Conservation (phyloP, 2,888 invertebrate genomes). For the Tribolium freemani region DNA sequence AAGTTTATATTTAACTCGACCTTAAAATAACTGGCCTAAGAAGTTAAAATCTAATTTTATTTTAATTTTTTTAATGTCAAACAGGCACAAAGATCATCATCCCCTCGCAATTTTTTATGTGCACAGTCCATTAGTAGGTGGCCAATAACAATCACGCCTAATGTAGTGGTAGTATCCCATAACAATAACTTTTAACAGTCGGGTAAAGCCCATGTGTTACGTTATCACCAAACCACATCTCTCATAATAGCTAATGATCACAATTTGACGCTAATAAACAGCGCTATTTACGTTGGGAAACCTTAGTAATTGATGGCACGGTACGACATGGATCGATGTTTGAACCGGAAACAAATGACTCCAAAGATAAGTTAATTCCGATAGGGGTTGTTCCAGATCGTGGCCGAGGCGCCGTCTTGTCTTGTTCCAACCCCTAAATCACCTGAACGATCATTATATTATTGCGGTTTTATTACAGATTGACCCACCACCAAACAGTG, state of each 20-base stretch:
- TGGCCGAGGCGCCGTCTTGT: not conserved
- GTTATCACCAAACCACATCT: not conserved
- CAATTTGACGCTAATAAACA: conserved; percentile 18
- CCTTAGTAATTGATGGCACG: conserved; percentile 14
- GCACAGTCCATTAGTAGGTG: not conserved
- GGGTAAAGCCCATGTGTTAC: not conserved
- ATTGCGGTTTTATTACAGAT: conserved; percentile 41
- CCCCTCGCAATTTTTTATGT: not conserved
- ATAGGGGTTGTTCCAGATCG: not conserved
- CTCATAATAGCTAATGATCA: not conserved
- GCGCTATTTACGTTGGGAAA: conserved; percentile 6
- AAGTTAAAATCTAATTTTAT: too few species aligned
- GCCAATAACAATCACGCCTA: not conserved
- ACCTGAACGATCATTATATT: not conserved
- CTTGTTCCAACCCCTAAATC: conserved; percentile 6
- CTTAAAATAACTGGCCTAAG: too few species aligned
- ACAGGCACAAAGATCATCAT: too few species aligned
- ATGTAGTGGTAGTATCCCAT: not conserved
- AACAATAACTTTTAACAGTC: not conserved
- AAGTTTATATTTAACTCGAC: too few species aligned
- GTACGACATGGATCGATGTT: conserved; percentile 12
- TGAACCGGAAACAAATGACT: conserved; percentile 24
- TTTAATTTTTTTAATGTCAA: too few species aligned
- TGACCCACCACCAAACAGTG: conserved; percentile 45
- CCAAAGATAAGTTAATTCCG: conserved; percentile 23